A percentile compares a stretch with the other conserved stretches of the same genome.
Evolutionary conservation across 2,797 vertebrate species (phyloP).

Genomic region (Hippocampus kuda): DNA sequence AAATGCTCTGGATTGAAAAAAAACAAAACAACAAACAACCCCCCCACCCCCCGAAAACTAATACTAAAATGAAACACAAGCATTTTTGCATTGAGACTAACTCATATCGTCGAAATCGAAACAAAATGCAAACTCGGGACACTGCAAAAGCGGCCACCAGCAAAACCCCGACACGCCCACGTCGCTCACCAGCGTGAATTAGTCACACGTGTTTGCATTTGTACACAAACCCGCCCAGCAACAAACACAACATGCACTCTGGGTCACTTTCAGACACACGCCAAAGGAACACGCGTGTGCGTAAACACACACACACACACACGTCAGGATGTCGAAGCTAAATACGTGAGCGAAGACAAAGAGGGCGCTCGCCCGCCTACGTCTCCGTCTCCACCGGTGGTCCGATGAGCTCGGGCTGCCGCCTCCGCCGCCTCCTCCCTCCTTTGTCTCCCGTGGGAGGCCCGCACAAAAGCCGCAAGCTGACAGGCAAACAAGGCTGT

Average conservation of each 20-base stretch:
- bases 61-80: too few relatives aligned
- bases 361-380: slow-evolving; percentile 3
- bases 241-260: slow-evolving; percentile 42
- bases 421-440: slow-evolving; percentile 12
- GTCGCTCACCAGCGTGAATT: slow-evolving; percentile 51
- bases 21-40: too few relatives aligned
- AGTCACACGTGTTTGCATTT: slow-evolving; percentile 63
- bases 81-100: too few relatives aligned
- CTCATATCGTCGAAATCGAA: too few relatives aligned
- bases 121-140: too few relatives aligned
- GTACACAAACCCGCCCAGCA: slow-evolving; percentile 61
- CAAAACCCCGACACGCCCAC: slow-evolving; percentile 8
- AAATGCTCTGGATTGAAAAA: too few relatives aligned
- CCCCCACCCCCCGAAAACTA: too few relatives aligned
- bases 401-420: slow-evolving; percentile 50
- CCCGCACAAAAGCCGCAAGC: slow-evolving; percentile 60
- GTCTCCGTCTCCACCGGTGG: slow-evolving; percentile 53
- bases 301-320: slow-evolving; percentile 4
- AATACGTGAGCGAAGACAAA: slow-evolving; percentile 12
- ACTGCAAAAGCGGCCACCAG: not conserved
- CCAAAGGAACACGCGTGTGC: not conserved
- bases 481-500: slow-evolving; percentile 63
- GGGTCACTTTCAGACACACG: slow-evolving; percentile 21
- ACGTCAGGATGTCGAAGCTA: slow-evolving; percentile 14
- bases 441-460: slow-evolving; percentile 57